These are phyloP conservation scores for Octonoba sinensis DNA, from an alignment of 2,888 invertebrate genomes.

Conservation along the genomic window DNA sequence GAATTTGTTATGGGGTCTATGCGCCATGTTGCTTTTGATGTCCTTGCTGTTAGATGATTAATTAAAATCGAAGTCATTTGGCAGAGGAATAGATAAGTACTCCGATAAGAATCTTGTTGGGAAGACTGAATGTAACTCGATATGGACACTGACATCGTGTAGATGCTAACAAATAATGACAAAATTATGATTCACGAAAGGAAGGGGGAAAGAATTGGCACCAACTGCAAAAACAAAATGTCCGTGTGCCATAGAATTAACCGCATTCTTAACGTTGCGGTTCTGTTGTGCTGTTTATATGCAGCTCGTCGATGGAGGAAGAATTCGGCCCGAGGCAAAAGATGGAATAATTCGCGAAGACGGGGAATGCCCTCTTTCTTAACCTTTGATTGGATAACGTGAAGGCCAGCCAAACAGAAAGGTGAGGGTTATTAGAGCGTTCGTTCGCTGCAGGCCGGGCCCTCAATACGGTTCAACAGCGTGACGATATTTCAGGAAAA, in stretches of 20 bases:
- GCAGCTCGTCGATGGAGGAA: conserved; percentile 20
- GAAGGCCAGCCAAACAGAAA: conserved; percentile 42
- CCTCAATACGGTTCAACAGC: conserved; percentile 26
- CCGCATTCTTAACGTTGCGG: conserved; percentile 15
- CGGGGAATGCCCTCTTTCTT: conserved; percentile 53
- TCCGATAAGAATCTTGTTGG: too few species aligned
- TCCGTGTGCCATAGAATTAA: conserved; percentile 7
- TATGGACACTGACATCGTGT: too few species aligned
- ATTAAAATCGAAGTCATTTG: too few species aligned
- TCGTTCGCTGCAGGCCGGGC: conserved; percentile 17
- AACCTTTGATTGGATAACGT: conserved; percentile 57
- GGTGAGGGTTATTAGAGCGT: conserved; percentile 59
- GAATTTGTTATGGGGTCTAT: too few species aligned
- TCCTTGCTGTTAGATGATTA: too few species aligned
- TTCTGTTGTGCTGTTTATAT: conserved; percentile 34
- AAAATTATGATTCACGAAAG: conserved; percentile 6
- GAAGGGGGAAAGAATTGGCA: background rate
- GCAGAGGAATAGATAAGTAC: too few species aligned
- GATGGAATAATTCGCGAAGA: conserved; percentile 44
- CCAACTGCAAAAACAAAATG: conserved; percentile 14
- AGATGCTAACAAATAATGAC: background rate
- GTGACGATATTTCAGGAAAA: conserved; percentile 11
- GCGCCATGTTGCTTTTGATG: too few species aligned
- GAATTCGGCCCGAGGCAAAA: conserved; percentile 27
- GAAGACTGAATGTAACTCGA: too few species aligned